Percentiles rank a stretch among this genome's conserved stretches.
Conservation (phyloP, 2,797 vertebrate species). For the Leucoraja ocellata region DNA sequence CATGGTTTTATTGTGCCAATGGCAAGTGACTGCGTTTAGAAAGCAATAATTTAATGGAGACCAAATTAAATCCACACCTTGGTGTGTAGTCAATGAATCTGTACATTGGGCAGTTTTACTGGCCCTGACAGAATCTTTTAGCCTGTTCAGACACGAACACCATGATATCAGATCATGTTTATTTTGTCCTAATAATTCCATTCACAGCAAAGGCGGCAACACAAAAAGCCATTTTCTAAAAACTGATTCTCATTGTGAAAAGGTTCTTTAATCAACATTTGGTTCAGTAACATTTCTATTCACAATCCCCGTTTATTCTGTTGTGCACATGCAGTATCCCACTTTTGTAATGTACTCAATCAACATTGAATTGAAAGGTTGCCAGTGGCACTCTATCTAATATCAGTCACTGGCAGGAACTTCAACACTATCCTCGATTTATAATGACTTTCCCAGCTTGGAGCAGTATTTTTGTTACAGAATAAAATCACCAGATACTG, state of each 20-base stretch:
- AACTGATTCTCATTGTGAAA: not conserved
- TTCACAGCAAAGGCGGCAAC: not conserved
- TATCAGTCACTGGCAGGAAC: not conserved
- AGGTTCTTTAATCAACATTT: not conserved
- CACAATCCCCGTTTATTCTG: not conserved
- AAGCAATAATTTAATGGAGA: not conserved
- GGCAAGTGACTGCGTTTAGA: not conserved
- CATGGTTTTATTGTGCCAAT: not conserved
- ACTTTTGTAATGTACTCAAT: not conserved
- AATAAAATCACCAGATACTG: not conserved
- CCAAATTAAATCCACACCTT: not conserved
- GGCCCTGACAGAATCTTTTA: not conserved
- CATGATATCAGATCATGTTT: not conserved
- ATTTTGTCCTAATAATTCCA: conserved; percentile 2
- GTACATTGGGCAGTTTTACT: not conserved
- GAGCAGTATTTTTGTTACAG: not conserved
- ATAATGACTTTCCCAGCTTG: not conserved
- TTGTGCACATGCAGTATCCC: not conserved
- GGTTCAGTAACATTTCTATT: not conserved
- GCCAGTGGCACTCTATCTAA: not conserved
- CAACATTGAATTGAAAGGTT: not conserved
- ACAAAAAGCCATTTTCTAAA: not conserved
- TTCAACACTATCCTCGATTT: not conserved
- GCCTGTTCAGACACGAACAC: not conserved
- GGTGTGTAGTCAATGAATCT: not conserved